A percentile compares a stretch with the other conserved stretches of the same genome.
phyloP scores from a whole-genome alignment of 2,797 vertebrate genomes.

The Enteromius fasciolatus region DNA sequence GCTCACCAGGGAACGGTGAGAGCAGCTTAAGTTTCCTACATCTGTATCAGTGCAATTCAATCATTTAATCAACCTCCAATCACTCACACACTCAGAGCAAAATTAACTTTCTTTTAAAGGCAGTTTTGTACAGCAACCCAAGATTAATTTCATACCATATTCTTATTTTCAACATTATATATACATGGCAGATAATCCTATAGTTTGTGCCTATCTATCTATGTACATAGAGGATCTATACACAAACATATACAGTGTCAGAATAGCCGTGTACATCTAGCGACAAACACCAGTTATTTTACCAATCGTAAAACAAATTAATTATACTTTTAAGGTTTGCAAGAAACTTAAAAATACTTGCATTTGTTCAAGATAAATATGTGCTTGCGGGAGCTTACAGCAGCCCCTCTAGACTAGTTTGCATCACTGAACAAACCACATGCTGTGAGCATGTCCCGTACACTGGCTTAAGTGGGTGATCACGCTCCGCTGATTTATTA shows the following conservation, averaged over 20 bases:
- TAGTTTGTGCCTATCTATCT: slow-evolving; percentile 66
- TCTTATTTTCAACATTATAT: slow-evolving; percentile 55
- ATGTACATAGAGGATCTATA: slow-evolving; percentile 72
- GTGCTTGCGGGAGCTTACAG: slow-evolving; percentile 62
- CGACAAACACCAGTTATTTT: slow-evolving; percentile 56
- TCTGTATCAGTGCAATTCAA: slow-evolving; percentile 68
- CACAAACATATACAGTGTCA: slow-evolving; percentile 62
- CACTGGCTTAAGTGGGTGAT: slow-evolving; percentile 38
- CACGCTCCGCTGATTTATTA: slow-evolving; percentile 25
- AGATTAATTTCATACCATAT: slow-evolving; percentile 53
- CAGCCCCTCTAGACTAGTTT: slow-evolving; percentile 41
- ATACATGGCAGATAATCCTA: slow-evolving; percentile 66
- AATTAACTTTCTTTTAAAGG: slow-evolving; percentile 64
- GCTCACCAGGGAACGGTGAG: slow-evolving; percentile 39
- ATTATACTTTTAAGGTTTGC: slow-evolving; percentile 62
- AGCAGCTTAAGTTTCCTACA: slow-evolving; percentile 48
- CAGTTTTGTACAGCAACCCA: slow-evolving; percentile 70
- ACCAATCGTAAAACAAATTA: slow-evolving; percentile 74
- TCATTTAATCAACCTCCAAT: slow-evolving; percentile 24
- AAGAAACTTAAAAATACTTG: slow-evolving; percentile 59
- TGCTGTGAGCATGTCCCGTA: slow-evolving; percentile 27
- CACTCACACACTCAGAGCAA: slow-evolving; percentile 59
- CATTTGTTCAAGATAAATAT: slow-evolving; percentile 64
- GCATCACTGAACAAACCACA: slow-evolving; percentile 36
- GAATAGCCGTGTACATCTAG: slow-evolving; percentile 53